Evolutionary conservation across 2,113 vertebrate species (phyloP).

Genomic region (Phoxinus phoxinus): DNA sequence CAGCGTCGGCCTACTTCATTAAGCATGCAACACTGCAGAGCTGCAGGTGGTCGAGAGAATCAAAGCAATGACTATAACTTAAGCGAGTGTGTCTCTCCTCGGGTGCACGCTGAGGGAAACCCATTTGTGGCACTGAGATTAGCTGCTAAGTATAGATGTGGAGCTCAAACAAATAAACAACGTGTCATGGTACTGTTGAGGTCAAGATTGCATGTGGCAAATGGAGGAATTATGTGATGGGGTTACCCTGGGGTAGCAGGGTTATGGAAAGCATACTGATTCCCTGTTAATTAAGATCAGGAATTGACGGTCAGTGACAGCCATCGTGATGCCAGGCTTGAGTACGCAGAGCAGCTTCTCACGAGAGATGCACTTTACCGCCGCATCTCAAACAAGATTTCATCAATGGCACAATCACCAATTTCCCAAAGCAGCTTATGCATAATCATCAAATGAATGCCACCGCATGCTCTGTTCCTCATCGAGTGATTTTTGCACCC

Average conservation of each 20-base stretch:
- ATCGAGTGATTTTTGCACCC: slow-evolving; percentile 3
- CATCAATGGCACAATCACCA: slow-evolving; percentile 35
- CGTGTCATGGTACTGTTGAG: background rate
- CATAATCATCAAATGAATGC: slow-evolving; percentile 39
- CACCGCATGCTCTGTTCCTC: slow-evolving; percentile 21
- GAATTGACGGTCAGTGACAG: background rate
- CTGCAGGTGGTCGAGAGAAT: slow-evolving; percentile 10
- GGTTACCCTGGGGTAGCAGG: background rate
- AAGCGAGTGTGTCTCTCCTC: background rate
- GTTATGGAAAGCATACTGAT: slow-evolving; percentile 24
- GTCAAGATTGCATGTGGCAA: background rate
- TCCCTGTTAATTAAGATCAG: slow-evolving; percentile 15
- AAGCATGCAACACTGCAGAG: background rate
- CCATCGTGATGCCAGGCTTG: background rate
- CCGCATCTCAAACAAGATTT: slow-evolving; percentile 35
- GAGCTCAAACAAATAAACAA: background rate
- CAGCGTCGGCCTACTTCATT: background rate
- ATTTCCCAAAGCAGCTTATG: slow-evolving; percentile 29
- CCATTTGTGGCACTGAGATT: slow-evolving; percentile 9
- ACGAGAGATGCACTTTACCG: background rate
- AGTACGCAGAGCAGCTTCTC: background rate
- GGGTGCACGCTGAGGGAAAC: background rate
- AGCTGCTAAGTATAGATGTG: background rate
- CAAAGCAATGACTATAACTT: slow-evolving; percentile 4
- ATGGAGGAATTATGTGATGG: background rate